Evolutionary conservation across 2,888 invertebrate species (phyloP).

Genomic region (Hirtodrosophila histrioides): DNA sequence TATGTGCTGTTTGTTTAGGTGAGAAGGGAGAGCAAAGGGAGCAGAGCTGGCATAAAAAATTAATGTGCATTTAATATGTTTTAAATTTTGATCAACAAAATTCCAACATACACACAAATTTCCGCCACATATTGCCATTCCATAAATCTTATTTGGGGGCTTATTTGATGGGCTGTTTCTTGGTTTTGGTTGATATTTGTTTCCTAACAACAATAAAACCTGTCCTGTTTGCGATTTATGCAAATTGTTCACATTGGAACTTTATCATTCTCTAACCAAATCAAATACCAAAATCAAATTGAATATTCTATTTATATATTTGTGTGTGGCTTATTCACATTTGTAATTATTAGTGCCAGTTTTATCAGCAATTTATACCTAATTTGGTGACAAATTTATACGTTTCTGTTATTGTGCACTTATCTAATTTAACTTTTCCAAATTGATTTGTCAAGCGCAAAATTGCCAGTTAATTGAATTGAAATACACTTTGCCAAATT

Average conservation of each 20-base stretch:
- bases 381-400: constrained; percentile 57
- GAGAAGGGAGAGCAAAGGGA: not conserved
- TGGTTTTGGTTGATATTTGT: constrained; percentile 10
- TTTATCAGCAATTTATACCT: constrained; percentile 33
- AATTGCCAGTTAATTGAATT: constrained; percentile 49
- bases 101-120: constrained; percentile 62
- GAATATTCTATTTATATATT: constrained; percentile 46
- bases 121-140: constrained; percentile 63
- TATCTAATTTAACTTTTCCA: constrained; percentile 33
- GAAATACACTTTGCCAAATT: constrained; percentile 30
- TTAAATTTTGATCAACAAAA: constrained; percentile 56
- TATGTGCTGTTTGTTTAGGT: not conserved
- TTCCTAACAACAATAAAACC: constrained; percentile 27
- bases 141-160: constrained; percentile 61
- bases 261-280: constrained; percentile 36
- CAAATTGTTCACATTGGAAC: constrained; percentile 50
- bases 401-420: constrained; percentile 11
- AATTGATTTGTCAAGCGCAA: constrained; percentile 8
- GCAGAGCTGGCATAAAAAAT: constrained; percentile 47
- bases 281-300: constrained; percentile 36
- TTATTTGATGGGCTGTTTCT: constrained; percentile 14
- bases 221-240: constrained; percentile 45
- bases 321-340: constrained; percentile 46
- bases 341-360: constrained; percentile 56
- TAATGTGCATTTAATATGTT: constrained; percentile 73